Percentiles rank a stretch among this genome's conserved stretches.
These are phyloP conservation scores for Cataglyphis hispanica DNA, from an alignment of 1,140 invertebrate species.

Conservation along the genomic window DNA sequence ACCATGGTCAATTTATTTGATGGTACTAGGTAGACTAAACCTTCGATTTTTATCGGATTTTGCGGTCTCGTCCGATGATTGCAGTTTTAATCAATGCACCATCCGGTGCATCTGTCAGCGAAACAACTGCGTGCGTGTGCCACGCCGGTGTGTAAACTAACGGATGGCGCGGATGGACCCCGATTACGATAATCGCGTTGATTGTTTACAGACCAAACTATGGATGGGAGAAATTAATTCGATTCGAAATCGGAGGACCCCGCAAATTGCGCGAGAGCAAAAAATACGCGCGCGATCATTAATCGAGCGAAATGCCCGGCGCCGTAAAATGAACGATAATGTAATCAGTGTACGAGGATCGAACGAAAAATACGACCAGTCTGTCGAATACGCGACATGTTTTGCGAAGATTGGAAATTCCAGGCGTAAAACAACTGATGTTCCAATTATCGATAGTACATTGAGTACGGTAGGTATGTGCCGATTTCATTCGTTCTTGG, in stretches of 20 bases:
- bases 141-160: constrained; percentile 20
- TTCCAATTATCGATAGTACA: constrained; percentile 36
- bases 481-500: constrained; percentile 5
- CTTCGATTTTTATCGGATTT: constrained; percentile 71
- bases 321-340: constrained; percentile 68
- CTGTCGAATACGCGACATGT: constrained; percentile 22
- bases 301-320: constrained; percentile 32
- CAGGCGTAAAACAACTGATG: constrained; percentile 25
- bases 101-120: constrained; percentile 55
- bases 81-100: constrained; percentile 72
- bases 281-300: constrained; percentile 14
- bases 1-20: constrained; percentile 47
- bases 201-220: constrained; percentile 63
- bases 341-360: constrained; percentile 48
- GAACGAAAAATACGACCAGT: constrained; percentile 29
- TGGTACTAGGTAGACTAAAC: constrained; percentile 43
- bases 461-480: not conserved
- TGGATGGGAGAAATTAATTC: constrained; percentile 69
- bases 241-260: constrained; percentile 60
- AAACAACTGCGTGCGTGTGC: constrained; percentile 28
- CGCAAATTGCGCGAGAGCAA: constrained; percentile 46
- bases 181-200: constrained; percentile 72
- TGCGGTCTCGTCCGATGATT: constrained; percentile 71
- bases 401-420: constrained; percentile 48
- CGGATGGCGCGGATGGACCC: not conserved